Evolutionary conservation across 2,113 vertebrate species (phyloP), one percentile per base, ranked within the genome.

Genomic region (Chloropsis cyanopogon): DNA sequence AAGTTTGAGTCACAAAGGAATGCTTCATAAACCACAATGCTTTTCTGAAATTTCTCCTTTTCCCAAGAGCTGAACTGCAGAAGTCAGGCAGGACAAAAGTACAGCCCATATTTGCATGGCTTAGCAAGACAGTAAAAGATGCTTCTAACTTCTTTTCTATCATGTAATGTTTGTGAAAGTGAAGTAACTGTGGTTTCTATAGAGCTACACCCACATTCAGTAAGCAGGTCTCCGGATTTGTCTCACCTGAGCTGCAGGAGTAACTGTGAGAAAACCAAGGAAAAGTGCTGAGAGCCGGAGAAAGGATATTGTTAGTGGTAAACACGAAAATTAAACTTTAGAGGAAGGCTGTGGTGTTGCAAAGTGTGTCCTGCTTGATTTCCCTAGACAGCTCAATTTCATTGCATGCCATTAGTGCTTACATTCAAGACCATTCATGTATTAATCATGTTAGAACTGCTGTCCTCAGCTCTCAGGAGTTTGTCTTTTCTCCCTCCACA

Each of bases 371-470:
- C 66, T 94, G 39, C 82, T 92, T 96, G 87, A 94, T 97, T 95
- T 96, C 93, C 96, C 88, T 31, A 70, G 84, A 52, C 75, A 86
- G 31, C 75, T 92, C 52, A 60, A n/a, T 92, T 94, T 81, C 64
- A 63, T 60, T 91, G 71, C 44, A 49, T 60, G 90, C 84, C 39
- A 70, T 94, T 91, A 96, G 66, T 10, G 33, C 79, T 81, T 86
- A 53, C 35, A 4, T 82, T 88, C 85, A 66, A 80, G 88, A 83
- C n/a, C 0, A 6, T 90, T 87, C 47, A 75, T 88, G 37, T 88
- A 93, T 96, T 96, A 93, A 95, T 95, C 68, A 73, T 73, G 24
- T 41, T 94, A 76, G 79, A 90, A 81, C 60, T 94, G 95, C 94
- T 90, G 71, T 86, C 60, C 64, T 93, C 79, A 96, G 90, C 75